phyloP scores from a whole-genome alignment of 2,888 invertebrate genomes.

The Caenorhabditis sp. region DNA sequence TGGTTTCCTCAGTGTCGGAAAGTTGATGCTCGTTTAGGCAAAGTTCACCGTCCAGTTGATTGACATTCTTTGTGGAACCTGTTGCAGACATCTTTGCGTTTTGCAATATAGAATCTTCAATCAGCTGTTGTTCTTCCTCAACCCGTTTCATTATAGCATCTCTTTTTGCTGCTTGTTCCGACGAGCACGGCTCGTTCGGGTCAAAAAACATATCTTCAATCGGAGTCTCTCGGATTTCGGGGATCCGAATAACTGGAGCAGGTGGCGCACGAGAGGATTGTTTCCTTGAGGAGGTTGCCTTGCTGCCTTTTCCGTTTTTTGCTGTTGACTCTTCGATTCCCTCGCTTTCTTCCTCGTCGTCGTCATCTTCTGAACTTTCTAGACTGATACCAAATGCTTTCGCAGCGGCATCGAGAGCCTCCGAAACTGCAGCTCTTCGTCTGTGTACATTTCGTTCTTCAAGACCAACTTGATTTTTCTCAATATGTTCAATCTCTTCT shows the following conservation, averaged over 20 bases:
- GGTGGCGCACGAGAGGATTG: neutral
- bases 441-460: neutral
- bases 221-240: neutral
- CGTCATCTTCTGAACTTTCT: neutral
- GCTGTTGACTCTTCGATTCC: neutral
- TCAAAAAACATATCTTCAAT: conserved; percentile 37
- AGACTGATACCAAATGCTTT: neutral
- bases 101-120: conserved; percentile 21
- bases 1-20: neutral
- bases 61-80: neutral
- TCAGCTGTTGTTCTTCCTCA: conserved; percentile 12
- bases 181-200: conserved; percentile 31
- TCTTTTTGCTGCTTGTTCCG: conserved; percentile 36
- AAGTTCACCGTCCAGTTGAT: conserved; percentile 5
- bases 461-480: neutral
- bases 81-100: neutral
- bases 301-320: neutral
- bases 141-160: conserved; percentile 20
- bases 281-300: neutral
- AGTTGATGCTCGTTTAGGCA: neutral
- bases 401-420: neutral
- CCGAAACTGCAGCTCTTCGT: neutral
- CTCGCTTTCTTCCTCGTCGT: conserved; percentile 7
- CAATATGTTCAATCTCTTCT: neutral
- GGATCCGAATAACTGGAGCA: neutral